Conservation (phyloP, 1,140 invertebrate genomes). For the Zaprionus davidi region DNA sequence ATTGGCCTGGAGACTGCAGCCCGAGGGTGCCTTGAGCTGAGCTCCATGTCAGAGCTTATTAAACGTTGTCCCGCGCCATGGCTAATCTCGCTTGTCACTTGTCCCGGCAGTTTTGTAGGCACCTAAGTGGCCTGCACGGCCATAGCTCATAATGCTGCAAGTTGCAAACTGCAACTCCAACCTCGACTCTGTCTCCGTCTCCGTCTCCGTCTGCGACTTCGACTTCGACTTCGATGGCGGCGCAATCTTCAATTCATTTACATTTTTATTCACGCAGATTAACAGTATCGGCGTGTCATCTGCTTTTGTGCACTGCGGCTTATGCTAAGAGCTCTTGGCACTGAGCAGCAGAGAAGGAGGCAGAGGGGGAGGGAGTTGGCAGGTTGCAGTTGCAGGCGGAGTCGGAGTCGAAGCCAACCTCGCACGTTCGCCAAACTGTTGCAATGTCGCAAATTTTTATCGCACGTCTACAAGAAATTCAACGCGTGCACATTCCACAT, state of each 20-base stretch:
- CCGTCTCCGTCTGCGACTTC: conserved; percentile 6
- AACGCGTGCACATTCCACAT: conserved; percentile 81
- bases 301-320: conserved; percentile 64
- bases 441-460: conserved; percentile 84
- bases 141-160: conserved; percentile 66
- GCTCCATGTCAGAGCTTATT: not conserved
- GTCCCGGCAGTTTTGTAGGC: conserved; percentile 46
- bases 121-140: conserved; percentile 46
- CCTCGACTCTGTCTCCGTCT: conserved; percentile 10
- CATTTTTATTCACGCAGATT: conserved; percentile 83
- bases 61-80: not conserved
- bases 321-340: conserved; percentile 63
- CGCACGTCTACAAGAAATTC: conserved; percentile 83
- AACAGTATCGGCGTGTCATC: conserved; percentile 80
- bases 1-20: not conserved
- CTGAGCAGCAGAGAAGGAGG: conserved; percentile 3
- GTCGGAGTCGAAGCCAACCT: conserved; percentile 32
- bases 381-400: conserved; percentile 22
- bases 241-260: conserved; percentile 82
- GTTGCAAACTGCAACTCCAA: conserved; percentile 6
- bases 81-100: conserved; percentile 73
- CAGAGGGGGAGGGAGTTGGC: not conserved
- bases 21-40: conserved; percentile 6
- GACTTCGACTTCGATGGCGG: conserved; percentile 46
- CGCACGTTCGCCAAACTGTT: conserved; percentile 78